These are phyloP conservation scores for Coranthus polyacanthus DNA, from an alignment of 2,797 vertebrate species.

Conservation along the genomic window DNA sequence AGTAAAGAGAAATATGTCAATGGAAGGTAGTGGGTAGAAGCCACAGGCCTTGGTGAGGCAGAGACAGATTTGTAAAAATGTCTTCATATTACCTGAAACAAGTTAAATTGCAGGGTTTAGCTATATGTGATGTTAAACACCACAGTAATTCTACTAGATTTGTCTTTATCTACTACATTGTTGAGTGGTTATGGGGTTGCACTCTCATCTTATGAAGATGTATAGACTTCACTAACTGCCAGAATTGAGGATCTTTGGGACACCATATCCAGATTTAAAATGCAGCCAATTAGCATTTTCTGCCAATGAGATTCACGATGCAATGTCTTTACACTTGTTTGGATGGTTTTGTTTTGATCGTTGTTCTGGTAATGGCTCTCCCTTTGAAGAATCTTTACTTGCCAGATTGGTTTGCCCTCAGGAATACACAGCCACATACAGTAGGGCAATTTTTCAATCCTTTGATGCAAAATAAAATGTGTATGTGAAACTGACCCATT, in stretches of 20 bases:
- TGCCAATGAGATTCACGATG: constrained; percentile 67
- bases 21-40: constrained; percentile 19
- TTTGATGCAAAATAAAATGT: constrained; percentile 88
- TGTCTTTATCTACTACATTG: constrained; percentile 37
- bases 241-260: constrained; percentile 41
- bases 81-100: constrained; percentile 41
- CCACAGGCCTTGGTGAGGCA: constrained; percentile 6
- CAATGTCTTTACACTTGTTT: constrained; percentile 56
- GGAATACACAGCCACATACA: constrained; percentile 84
- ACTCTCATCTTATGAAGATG: constrained; percentile 45
- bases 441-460: constrained; percentile 78
- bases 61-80: constrained; percentile 24
- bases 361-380: constrained; percentile 73
- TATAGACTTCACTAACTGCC: constrained; percentile 52
- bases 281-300: constrained; percentile 57
- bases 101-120: constrained; percentile 32
- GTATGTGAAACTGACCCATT: constrained; percentile 79
- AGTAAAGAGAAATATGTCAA: constrained; percentile 37
- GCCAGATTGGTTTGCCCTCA: constrained; percentile 85
- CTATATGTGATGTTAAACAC: constrained; percentile 53
- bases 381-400: constrained; percentile 76
- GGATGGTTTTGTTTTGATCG: constrained; percentile 63
- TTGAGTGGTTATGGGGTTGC: constrained; percentile 43
- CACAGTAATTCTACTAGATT: constrained; percentile 31
- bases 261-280: constrained; percentile 38